Base-by-base conservation (phyloP, 2,888 invertebrate species). In the Bhutanitis thaidina region DNA sequence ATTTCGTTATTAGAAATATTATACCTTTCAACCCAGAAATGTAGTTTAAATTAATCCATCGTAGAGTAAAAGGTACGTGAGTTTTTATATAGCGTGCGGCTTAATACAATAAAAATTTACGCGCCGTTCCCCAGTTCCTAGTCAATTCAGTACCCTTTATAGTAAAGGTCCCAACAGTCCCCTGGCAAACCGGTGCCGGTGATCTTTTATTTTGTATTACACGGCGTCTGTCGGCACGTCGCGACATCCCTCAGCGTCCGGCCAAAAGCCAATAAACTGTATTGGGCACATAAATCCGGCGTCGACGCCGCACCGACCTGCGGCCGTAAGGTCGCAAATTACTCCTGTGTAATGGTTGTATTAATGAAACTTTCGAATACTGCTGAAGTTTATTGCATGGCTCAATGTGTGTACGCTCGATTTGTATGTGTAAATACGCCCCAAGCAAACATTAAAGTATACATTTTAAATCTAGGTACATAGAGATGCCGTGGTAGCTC, bases 311-410 rank as follows among this genome's bases (percentile, higher is more conserved):
- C 41, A 15, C 10, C 36, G 20, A 43, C 32, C 25, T 16, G 15
- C 27, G 41, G 7, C 41, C n/a, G 14, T 37, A 49, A 37, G 20
- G 37, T 43, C 49, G 30, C 49, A 49, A n/a, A 49, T 49, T 43
- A 49, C 37, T 32, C 14, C 29, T 10, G 13, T 37, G 20, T 38
- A 25, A 49, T 43, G 49, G 16, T 16, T 16, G 36, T 30, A 16
- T 36, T 29, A 43, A 49, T 43, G 43, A 49, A 49, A 30, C 43
- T 41, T 35, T 41, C 40, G 7, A 15, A 36, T 29, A 14, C 46
- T 15, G 20, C 20, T 15, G 15, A 9, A 15, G 34, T 35, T 47
- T 35, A 47, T 47, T 47, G 15, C n/a, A 5, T n/a, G 10, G n/a
- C 3, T 20, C 20, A 20, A 20, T 20, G 20, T 20, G 20, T 20